Conservation (phyloP, 2,113 vertebrate genomes). For the Propithecus coquereli region DNA sequence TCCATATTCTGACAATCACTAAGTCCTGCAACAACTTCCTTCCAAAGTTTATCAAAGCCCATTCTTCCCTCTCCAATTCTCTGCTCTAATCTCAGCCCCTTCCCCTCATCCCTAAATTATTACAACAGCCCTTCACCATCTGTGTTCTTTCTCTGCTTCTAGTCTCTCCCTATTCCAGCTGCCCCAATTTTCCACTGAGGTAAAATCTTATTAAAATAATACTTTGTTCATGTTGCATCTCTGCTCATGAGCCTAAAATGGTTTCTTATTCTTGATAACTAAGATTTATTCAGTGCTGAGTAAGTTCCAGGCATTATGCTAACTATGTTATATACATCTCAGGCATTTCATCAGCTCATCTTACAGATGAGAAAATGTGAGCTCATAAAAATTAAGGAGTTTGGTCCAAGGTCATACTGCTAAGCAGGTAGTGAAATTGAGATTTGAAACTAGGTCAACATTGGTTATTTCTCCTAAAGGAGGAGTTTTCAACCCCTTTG, state of each 20-base stretch:
- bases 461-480: slow-evolving; percentile 1
- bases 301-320: background rate
- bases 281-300: background rate
- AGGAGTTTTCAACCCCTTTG: background rate
- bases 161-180: background rate
- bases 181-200: background rate
- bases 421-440: background rate
- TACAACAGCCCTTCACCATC: background rate
- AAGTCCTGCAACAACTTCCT: background rate
- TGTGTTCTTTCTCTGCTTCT: background rate
- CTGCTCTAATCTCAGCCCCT: background rate
- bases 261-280: slow-evolving; percentile 25
- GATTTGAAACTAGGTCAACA: slow-evolving; percentile 8
- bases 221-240: background rate
- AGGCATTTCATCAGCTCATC: background rate
- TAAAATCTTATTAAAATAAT: slow-evolving; percentile 27
- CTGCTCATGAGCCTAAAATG: background rate
- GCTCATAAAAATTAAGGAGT: background rate
- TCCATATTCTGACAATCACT: background rate
- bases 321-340: background rate
- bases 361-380: background rate
- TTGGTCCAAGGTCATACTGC: background rate
- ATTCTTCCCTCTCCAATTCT: background rate
- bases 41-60: background rate
- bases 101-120: background rate